Evolutionary conservation across 2,888 invertebrate species (phyloP).

Genomic region (Autographa gamma): DNA sequence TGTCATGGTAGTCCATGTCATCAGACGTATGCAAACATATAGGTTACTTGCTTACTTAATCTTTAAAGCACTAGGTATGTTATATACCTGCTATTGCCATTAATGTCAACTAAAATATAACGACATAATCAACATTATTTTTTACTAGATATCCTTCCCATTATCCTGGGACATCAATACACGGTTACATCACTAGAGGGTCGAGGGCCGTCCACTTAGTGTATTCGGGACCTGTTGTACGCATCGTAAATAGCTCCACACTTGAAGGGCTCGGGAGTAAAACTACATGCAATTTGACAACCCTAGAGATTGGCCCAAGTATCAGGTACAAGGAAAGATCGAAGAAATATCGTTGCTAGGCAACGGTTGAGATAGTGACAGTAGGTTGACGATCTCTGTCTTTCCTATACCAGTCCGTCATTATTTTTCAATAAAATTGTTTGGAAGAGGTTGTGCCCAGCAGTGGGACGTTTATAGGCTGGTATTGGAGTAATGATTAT

Average conservation of each 20-base stretch:
- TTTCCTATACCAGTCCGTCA: neutral
- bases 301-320: conserved; percentile 7
- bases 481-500: no score
- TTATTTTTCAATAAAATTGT: neutral
- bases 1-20: no score
- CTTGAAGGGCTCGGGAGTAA: conserved; percentile 41
- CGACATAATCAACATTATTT: neutral
- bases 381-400: no score
- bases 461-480: no score
- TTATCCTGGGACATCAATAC: neutral
- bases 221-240: conserved; percentile 51
- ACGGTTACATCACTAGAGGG: conserved; percentile 43
- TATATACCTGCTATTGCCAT: no score
- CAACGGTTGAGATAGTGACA: neutral
- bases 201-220: conserved; percentile 56
- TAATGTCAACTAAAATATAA: neutral
- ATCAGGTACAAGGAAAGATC: conserved; percentile 2
- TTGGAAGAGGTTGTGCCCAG: no score
- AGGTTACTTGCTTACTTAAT: no score
- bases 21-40: no score
- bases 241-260: conserved; percentile 50
- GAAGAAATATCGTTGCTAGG: conserved; percentile 2
- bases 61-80: no score
- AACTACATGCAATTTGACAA: conserved; percentile 37
- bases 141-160: conserved; percentile 12